phyloP scores from a whole-genome alignment of 1,140 invertebrate genomes.

The Leptinotarsa lineolata region DNA sequence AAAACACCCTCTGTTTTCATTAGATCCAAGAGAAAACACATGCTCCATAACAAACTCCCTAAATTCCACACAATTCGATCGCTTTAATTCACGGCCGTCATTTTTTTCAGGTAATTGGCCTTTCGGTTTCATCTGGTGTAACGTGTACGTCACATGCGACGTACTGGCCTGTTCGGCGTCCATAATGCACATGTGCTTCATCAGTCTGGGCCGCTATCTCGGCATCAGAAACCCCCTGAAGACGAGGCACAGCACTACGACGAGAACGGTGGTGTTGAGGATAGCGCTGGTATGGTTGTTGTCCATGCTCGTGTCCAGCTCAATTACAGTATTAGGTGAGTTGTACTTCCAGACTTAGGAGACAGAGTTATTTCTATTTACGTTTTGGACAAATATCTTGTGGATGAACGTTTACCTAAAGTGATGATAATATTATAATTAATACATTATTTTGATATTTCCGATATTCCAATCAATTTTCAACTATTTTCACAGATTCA shows the following conservation, averaged over 20 bases:
- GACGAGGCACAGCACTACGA: constrained; percentile 76
- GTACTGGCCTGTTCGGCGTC: constrained; percentile 92
- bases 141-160: constrained; percentile 91
- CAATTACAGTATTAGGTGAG: constrained; percentile 84
- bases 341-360: not conserved
- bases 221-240: constrained; percentile 89
- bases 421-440: too few species aligned
- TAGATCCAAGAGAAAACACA: too few species aligned
- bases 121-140: constrained; percentile 84
- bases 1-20: too few species aligned
- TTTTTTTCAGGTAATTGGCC: constrained; percentile 84
- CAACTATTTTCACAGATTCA: too few species aligned
- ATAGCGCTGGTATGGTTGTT: constrained; percentile 85
- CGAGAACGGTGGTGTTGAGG: constrained; percentile 77
- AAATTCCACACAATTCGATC: not conserved
- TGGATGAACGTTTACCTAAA: too few species aligned
- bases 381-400: too few species aligned
- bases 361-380: too few species aligned
- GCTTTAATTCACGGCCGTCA: not conserved
- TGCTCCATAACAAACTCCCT: too few species aligned
- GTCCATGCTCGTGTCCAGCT: constrained; percentile 84
- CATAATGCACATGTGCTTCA: constrained; percentile 98
- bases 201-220: constrained; percentile 88
- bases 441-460: too few species aligned
- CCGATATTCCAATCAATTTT: too few species aligned